Base-by-base conservation (phyloP, 92 coral and sea anemone genomes). In the Zoanthus sociatus region DNA sequence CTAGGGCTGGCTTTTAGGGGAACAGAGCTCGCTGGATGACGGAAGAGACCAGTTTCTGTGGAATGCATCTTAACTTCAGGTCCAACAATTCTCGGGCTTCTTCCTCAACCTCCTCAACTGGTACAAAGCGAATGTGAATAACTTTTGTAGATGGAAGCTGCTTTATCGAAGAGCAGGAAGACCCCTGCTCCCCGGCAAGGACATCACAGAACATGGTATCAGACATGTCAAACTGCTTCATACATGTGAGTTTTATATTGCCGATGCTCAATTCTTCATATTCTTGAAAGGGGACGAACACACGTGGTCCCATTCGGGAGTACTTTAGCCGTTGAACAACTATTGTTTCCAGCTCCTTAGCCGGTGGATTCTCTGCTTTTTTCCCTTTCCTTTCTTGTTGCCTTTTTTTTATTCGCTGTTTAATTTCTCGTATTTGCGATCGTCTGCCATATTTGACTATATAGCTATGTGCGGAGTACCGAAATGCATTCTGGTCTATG, bases 21-120 rank as follows among this genome's bases (percentile, higher is more conserved):
- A 37, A 76, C 81, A 76, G 81, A 76, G 81, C 81, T 76, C 42
- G 56, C 81, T 76, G 81, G 32, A 76, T 32, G 60, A 54, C 60
- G 42, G 81, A 21, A 47, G 81, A 60, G 61, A 69, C 12, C 47
- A 68, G 33, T 32, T 71, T 71, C 48, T 71, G 76, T 71, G 76
- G 77, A 72, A 44, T 72, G 77, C 21, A 72, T 72, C 77, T 14
- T 72, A 54, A 72, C 77, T 72, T 72, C 77, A 72, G 77, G 77
- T 72, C 77, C 77, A 42, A 21, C 55, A 72, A 54, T 72, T 26
- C 77, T 72, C 77, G 53, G 54, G 21, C 77, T 53, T 50, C 76
- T 71, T 71, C 76, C 76, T 71, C 76, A 71, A 71, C 60, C 3
- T 33, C 42, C 42, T 33, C 42, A 33, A 33, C 42, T 16, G 58